These are phyloP conservation scores for Cyprinus carpio DNA, from an alignment of 2,113 vertebrate species.

Conservation along the genomic window DNA sequence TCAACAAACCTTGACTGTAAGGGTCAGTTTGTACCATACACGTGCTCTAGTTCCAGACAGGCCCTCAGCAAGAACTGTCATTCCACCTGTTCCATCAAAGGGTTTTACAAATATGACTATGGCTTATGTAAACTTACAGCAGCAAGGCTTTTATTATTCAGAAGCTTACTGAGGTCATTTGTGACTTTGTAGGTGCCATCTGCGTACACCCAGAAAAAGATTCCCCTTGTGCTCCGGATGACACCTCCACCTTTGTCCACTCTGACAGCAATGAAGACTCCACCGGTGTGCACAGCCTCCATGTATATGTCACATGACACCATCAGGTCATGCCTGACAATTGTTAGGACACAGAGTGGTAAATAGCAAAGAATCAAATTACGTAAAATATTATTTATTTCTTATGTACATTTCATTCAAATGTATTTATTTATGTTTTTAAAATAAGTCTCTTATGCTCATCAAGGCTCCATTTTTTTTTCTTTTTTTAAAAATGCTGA, in stretches of 20 bases:
- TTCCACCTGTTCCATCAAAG: slow-evolving; percentile 74
- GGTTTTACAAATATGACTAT: not conserved
- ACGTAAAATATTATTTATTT: not conserved
- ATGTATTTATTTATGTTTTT: no score
- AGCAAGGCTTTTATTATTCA: not conserved
- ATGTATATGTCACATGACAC: slow-evolving; percentile 89
- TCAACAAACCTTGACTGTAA: slow-evolving; percentile 80
- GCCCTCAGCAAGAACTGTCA: slow-evolving; percentile 79
- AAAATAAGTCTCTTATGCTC: no score
- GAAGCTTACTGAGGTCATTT: slow-evolving; percentile 83
- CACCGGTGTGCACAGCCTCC: slow-evolving; percentile 78
- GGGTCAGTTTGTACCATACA: slow-evolving; percentile 85
- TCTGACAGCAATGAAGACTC: slow-evolving; percentile 88
- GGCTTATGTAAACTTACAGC: not conserved
- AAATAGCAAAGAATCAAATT: not conserved
- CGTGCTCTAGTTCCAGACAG: slow-evolving; percentile 76
- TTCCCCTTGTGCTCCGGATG: slow-evolving; percentile 75
- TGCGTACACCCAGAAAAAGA: slow-evolving; percentile 94
- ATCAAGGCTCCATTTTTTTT: no score
- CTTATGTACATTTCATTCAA: not conserved
- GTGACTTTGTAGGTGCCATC: slow-evolving; percentile 89
- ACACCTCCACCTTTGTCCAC: slow-evolving; percentile 85
- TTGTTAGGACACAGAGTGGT: not conserved
- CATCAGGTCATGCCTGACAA: slow-evolving; percentile 81
- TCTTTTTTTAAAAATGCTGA: not conserved